These are phyloP conservation scores for Halcyon leucocephala DNA, from an alignment of 2,797 vertebrate species.

Conservation along the genomic window DNA sequence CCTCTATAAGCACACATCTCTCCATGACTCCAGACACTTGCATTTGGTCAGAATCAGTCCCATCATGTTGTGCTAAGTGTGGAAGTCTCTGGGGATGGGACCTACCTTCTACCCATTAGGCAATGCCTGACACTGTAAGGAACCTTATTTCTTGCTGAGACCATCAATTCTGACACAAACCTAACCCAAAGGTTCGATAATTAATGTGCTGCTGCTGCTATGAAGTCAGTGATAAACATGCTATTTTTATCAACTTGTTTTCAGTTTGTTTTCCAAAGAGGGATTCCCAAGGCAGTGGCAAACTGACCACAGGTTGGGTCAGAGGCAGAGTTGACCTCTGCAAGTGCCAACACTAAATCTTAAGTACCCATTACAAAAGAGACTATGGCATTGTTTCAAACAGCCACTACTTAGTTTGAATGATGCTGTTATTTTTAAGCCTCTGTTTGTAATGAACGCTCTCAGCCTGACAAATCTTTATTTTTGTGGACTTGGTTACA, in stretches of 20 bases:
- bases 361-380: background rate
- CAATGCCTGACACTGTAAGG: background rate
- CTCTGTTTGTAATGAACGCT: background rate
- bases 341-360: background rate
- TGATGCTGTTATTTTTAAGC: background rate
- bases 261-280: background rate
- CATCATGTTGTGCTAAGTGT: fast-evolving
- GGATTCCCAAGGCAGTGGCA: background rate
- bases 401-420: background rate
- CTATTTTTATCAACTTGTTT: background rate
- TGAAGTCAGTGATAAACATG: background rate
- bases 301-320: background rate
- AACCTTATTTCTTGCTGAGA: background rate
- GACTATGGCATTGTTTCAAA: background rate
- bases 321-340: background rate
- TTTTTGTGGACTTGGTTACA: background rate
- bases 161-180: background rate
- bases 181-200: background rate
- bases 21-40: fast-evolving
- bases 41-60: background rate
- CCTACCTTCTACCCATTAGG: background rate
- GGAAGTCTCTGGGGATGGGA: background rate
- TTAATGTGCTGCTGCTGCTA: background rate
- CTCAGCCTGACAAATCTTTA: background rate
- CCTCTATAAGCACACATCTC: background rate